A percentile compares a stretch with the other conserved stretches of the same genome.
phyloP scores from a whole-genome alignment of 2,888 invertebrate species.

The Orchestes rusci region DNA sequence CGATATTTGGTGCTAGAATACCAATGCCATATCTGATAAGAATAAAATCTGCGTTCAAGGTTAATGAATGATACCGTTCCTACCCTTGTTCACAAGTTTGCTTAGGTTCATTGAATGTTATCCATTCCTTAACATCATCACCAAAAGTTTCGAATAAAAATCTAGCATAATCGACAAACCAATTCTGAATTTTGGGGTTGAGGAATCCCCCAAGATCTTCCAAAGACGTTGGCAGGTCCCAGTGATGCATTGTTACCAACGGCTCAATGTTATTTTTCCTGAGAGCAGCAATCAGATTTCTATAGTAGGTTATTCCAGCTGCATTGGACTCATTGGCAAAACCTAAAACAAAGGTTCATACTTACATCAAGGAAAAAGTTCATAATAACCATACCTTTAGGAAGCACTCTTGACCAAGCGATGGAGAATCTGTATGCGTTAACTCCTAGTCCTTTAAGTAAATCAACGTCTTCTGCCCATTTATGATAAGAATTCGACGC shows the following conservation, averaged over 20 bases:
- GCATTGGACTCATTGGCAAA: constrained; percentile 36
- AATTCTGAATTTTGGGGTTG: constrained; percentile 44
- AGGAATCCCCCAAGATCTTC: constrained; percentile 44
- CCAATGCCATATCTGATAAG: constrained; percentile 24
- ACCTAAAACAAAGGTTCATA: constrained; percentile 1
- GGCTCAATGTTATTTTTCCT: constrained; percentile 48
- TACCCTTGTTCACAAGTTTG: constrained; percentile 31
- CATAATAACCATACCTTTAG: constrained; percentile 41
- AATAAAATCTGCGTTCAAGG: background rate
- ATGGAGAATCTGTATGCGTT: constrained; percentile 52
- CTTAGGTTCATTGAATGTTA: constrained; percentile 49
- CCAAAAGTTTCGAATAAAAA: constrained; percentile 37
- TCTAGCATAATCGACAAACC: constrained; percentile 50
- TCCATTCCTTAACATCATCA: constrained; percentile 42
- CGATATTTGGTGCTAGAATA: constrained; percentile 36
- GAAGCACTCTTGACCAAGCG: constrained; percentile 60
- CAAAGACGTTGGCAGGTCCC: constrained; percentile 50
- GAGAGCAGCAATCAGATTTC: constrained; percentile 51
- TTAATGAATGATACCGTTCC: too few species aligned
- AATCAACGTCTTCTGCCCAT: constrained; percentile 53
- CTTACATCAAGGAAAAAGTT: constrained; percentile 30
- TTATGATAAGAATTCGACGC: constrained; percentile 63
- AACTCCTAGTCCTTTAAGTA: constrained; percentile 49
- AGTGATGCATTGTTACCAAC: constrained; percentile 48
- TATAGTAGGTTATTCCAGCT: constrained; percentile 54